A percentile compares a stretch with the other conserved stretches of the same genome.
These are phyloP conservation scores for Antheraea assamensis DNA, from an alignment of 2,888 invertebrate genomes.

Conservation along the genomic window DNA sequence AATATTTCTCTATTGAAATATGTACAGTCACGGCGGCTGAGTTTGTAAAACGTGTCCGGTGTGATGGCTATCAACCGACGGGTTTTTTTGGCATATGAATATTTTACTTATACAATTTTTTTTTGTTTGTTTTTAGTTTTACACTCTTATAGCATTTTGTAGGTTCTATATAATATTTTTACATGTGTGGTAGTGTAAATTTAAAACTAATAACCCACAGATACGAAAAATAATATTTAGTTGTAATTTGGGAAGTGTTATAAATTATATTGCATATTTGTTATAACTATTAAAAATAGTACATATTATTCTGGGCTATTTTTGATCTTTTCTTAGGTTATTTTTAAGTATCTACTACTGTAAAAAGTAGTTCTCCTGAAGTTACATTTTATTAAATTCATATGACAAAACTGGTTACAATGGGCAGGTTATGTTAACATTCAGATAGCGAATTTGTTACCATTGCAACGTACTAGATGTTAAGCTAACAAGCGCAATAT, in stretches of 20 bases:
- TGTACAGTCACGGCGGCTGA: slow-evolving; percentile 51
- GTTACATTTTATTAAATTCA: neutral
- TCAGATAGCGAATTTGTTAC: no score
- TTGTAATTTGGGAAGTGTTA: no score
- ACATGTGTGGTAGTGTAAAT: neutral
- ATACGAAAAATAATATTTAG: no score
- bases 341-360: neutral
- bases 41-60: slow-evolving; percentile 47
- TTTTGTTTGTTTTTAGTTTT: neutral
- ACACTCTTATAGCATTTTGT: neutral
- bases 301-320: no score
- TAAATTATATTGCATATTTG: no score
- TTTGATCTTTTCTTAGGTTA: no score
- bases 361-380: neutral
- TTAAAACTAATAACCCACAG: no score
- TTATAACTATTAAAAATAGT: no score
- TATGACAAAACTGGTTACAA: neutral
- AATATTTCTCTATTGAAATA: slow-evolving; percentile 68
- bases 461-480: neutral
- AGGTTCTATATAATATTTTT: neutral
- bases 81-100: slow-evolving; percentile 32
- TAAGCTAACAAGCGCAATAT: neutral
- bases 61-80: slow-evolving; percentile 26
- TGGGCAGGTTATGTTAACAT: neutral
- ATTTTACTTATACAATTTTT: neutral